A percentile compares a stretch with the other conserved stretches of the same genome.
Conservation (phyloP, 1,140 invertebrate species). For the Drosophila oshimai region DNA sequence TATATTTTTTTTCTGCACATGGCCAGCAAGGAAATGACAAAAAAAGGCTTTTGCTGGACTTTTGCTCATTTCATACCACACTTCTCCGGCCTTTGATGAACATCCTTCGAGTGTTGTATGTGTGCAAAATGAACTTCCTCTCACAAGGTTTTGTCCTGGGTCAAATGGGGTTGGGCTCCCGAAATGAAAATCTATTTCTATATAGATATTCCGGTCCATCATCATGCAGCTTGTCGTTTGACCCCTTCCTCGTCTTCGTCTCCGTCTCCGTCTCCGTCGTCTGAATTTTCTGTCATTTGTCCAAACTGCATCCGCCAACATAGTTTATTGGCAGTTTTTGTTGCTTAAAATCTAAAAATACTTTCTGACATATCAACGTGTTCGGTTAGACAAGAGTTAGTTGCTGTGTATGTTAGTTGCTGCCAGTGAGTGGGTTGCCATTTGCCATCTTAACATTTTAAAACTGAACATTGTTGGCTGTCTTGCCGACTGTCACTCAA, state of each 20-base stretch:
- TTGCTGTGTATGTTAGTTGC: slow-evolving; percentile 11
- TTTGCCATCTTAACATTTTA: slow-evolving; percentile 74
- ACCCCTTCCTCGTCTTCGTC: slow-evolving; percentile 8
- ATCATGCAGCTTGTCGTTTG: slow-evolving; percentile 57
- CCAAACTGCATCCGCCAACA: slow-evolving; percentile 71
- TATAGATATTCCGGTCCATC: slow-evolving; percentile 48
- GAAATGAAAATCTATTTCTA: slow-evolving; percentile 47
- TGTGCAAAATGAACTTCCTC: slow-evolving; percentile 51
- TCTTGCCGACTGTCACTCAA: slow-evolving; percentile 76
- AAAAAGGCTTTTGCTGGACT: slow-evolving; percentile 46
- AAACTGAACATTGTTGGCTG: slow-evolving; percentile 78
- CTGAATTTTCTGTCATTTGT: slow-evolving; percentile 68
- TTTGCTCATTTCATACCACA: slow-evolving; percentile 68
- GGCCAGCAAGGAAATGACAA: slow-evolving; percentile 41
- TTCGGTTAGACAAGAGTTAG: slow-evolving; percentile 59
- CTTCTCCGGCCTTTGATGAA: slow-evolving; percentile 45
- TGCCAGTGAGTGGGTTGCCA: slow-evolving; percentile 30
- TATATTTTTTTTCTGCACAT: slow-evolving; percentile 55
- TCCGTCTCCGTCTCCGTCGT: neutral
- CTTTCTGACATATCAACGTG: slow-evolving; percentile 72
- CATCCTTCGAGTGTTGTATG: slow-evolving; percentile 49
- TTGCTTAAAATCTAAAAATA: slow-evolving; percentile 74
- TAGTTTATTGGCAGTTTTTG: slow-evolving; percentile 73
- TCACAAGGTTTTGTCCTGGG: neutral
- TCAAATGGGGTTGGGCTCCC: slow-evolving; percentile 7